Base-by-base conservation (phyloP, 2,888 invertebrate species). In the Netelia inedita region DNA sequence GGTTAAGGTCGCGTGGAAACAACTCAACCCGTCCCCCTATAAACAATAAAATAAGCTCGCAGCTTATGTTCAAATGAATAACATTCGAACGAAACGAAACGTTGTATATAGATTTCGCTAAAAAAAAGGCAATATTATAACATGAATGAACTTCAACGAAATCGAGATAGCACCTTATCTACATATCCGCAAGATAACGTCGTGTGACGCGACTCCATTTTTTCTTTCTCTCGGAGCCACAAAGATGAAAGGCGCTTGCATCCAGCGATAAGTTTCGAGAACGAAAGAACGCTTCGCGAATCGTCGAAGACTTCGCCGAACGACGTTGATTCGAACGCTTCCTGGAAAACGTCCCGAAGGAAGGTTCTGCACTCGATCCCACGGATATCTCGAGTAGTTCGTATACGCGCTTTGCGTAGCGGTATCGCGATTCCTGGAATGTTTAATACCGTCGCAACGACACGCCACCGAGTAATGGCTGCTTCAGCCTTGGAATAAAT, bases 361-460 rank as follows among this genome's bases (percentile, higher is more conserved):
- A 28, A 6, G 5, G 28, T 28, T 28, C 5, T 28, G 28, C 28
- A 6, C 28, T 28, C 28, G 28, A 28, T 28, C 28, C 28, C 28
- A 28, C 3, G 28, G 28, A 28, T 28, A 28, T 28, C 5, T 28
- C 28, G 28, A 28, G 28, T 3, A 28, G 28, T 28, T 28, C 28
- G 28, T 28, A 28, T 28, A 28, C 65, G 73, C 73, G 76, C 23
- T 72, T 79, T 59, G 85, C 66, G 84, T 83, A 72, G 75, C 53
- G 85, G 88, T 89, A 91, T 89, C 87, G 91, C 90, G 88, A 92
- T 92, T 90, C 90, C 85, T 85, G 91, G 92, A 92, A 92, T 92
- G 92, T 92, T 92, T 92, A 92, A 92, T 92, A 92, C 92, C 90
- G 88, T 88, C 87, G 88, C 88, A 91, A 89, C 89, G 92, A 91